Percentiles rank a stretch among this genome's conserved stretches.
Evolutionary conservation across 2,797 vertebrate genomes (phyloP).

Genomic region (Podarcis siculus): DNA sequence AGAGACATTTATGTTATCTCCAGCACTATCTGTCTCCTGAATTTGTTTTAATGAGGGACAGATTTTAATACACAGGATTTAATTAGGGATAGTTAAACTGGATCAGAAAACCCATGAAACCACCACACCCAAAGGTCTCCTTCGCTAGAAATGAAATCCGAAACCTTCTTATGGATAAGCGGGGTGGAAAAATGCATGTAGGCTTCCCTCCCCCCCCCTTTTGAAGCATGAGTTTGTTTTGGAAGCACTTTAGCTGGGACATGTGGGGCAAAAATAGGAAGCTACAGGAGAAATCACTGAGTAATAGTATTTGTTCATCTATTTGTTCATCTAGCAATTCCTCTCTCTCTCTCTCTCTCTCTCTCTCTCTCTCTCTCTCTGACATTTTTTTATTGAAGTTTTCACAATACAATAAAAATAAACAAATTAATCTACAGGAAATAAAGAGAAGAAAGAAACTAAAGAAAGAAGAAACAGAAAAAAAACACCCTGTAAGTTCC

Average conservation of each 20-base stretch:
- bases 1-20: conserved; percentile 54
- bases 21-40: conserved; percentile 50
- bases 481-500: too few relatives aligned
- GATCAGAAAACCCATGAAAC: conserved; percentile 71
- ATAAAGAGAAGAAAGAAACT: too few relatives aligned
- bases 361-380: neutral
- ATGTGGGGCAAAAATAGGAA: too few relatives aligned
- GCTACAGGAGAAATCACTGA: neutral
- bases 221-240: neutral
- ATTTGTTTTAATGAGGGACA: conserved; percentile 62
- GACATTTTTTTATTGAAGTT: too few relatives aligned
- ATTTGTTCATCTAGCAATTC: neutral
- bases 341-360: accelerated
- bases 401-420: too few relatives aligned
- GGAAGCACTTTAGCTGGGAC: neutral
- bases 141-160: conserved; percentile 62
- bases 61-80: conserved; percentile 25
- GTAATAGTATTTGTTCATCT: neutral
- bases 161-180: conserved; percentile 52
- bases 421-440: too few relatives aligned
- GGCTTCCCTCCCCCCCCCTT: too few relatives aligned
- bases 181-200: neutral
- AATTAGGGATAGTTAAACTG: conserved; percentile 69
- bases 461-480: too few relatives aligned
- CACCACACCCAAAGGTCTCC: conserved; percentile 64